These are phyloP conservation scores for Diploptera punctata DNA, from an alignment of 2,888 invertebrate species.

Conservation along the genomic window DNA sequence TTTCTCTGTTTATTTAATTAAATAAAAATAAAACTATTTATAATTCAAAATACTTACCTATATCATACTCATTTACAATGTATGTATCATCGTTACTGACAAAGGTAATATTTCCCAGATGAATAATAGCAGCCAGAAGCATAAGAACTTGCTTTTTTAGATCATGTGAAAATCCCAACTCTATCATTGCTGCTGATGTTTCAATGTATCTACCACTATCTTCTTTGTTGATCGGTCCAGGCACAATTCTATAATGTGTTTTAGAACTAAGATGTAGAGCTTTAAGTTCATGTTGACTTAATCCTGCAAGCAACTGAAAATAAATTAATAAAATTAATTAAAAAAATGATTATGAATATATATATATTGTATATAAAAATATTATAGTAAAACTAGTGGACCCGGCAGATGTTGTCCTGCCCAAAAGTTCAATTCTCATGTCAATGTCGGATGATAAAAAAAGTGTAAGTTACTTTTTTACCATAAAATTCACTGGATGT, in stretches of 20 bases:
- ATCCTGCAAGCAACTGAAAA: not conserved
- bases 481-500: no score
- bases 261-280: not conserved
- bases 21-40: not conserved
- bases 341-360: no score
- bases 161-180: not conserved
- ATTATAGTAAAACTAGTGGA: no score
- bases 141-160: not conserved
- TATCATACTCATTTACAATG: not conserved
- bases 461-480: no score
- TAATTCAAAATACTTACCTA: not conserved
- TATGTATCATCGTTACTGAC: not conserved
- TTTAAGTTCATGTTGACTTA: not conserved
- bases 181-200: not conserved
- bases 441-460: no score
- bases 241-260: not conserved
- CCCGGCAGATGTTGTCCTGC: no score
- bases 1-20: no score
- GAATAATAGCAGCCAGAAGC: constrained; percentile 4
- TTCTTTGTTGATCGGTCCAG: not conserved
- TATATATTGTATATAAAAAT: no score
- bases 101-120: not conserved
- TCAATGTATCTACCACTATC: not conserved
- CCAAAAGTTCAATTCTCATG: no score
- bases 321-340: no score